Percentiles rank a stretch among this genome's conserved stretches.
These are phyloP conservation scores for Paradoxurus hermaphroditus DNA, from an alignment of 2,113 vertebrate genomes.

Conservation along the genomic window DNA sequence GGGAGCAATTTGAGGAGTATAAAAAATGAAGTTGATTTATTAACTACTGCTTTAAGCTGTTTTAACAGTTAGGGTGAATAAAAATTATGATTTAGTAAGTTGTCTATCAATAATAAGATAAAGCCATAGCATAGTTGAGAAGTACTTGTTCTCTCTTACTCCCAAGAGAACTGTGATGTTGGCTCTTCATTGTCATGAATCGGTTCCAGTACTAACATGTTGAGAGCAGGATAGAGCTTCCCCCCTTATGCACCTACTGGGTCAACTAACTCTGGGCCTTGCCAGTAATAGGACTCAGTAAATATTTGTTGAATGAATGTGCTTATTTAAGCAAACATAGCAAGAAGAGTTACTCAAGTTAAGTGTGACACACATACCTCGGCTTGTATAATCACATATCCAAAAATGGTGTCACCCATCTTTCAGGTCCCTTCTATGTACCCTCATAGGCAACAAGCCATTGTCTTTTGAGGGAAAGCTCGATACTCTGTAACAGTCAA, in stretches of 20 bases:
- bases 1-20: background rate
- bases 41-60: conserved; percentile 51
- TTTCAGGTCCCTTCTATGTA: background rate
- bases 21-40: conserved; percentile 57
- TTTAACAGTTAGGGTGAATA: conserved; percentile 44
- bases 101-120: conserved; percentile 24
- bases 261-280: background rate
- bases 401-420: background rate
- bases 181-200: background rate
- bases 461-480: background rate
- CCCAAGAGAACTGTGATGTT: background rate
- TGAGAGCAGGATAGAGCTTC: background rate
- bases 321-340: background rate
- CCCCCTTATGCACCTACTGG: background rate
- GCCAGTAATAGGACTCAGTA: background rate
- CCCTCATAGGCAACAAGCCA: background rate
- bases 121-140: background rate
- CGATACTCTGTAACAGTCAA: background rate
- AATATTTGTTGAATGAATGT: background rate
- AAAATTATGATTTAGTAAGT: conserved; percentile 55
- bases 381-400: background rate
- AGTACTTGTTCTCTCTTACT: background rate
- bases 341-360: background rate
- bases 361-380: background rate
- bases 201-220: background rate